Conservation (phyloP, 2,797 vertebrate genomes). For the Coluber constrictor region DNA sequence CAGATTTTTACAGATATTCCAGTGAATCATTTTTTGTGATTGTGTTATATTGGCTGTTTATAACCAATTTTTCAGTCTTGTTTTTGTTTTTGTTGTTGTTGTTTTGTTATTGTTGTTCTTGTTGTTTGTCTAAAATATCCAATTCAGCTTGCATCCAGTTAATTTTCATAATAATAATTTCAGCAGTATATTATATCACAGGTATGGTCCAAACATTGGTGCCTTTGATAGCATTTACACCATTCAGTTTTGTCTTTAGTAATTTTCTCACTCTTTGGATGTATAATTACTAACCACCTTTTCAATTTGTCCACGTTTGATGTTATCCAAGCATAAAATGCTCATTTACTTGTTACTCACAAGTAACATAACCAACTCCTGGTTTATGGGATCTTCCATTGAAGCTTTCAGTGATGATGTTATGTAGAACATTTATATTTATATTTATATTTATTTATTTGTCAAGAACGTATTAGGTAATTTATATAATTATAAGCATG, state of each 20-base stretch:
- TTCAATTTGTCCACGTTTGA: not conserved
- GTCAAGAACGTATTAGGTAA: too few species aligned
- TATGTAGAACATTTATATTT: not conserved
- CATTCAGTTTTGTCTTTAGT: not conserved
- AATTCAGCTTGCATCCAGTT: not conserved
- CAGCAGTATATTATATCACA: not conserved
- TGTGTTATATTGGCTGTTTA: not conserved
- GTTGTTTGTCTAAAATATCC: not conserved
- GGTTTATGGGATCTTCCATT: not conserved
- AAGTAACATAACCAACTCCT: not conserved
- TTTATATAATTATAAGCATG: too few species aligned
- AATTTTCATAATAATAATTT: not conserved
- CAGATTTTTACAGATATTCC: not conserved
- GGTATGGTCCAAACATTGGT: not conserved
- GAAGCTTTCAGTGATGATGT: not conserved
- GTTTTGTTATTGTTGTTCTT: not conserved
- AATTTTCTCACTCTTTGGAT: not conserved
- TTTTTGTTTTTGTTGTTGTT: not conserved
- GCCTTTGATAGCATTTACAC: not conserved
- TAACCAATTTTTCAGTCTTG: not conserved
- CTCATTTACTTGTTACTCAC: not conserved
- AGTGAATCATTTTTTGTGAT: not conserved
- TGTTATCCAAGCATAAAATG: not conserved
- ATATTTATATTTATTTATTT: too few species aligned
- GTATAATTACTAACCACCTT: not conserved